phyloP scores from a whole-genome alignment of 2,113 vertebrate species.

The Pseudorectes ferrugineus region DNA sequence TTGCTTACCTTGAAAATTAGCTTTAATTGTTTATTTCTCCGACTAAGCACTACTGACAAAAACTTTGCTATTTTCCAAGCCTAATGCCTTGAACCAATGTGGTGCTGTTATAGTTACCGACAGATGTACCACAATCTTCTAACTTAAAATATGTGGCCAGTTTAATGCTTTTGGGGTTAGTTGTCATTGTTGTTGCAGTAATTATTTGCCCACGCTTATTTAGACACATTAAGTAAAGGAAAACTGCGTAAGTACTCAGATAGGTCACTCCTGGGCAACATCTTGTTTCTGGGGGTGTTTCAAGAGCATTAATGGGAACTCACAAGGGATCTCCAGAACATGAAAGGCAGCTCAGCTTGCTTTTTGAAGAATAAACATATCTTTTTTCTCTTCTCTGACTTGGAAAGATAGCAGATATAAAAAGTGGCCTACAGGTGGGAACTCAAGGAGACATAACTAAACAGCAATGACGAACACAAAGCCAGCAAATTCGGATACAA shows the following conservation, averaged over 20 bases:
- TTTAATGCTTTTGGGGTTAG: not conserved
- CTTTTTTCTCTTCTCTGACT: not conserved
- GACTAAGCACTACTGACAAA: not conserved
- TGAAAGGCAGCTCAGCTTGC: not conserved
- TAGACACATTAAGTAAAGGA: not conserved
- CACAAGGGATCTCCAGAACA: not conserved
- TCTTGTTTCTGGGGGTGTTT: not conserved
- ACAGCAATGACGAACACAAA: not conserved
- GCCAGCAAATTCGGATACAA: not conserved
- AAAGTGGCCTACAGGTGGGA: not conserved
- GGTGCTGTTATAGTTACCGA: not conserved
- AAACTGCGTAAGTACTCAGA: not conserved
- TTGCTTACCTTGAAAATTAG: not conserved
- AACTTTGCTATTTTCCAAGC: not conserved
- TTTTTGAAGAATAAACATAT: not conserved
- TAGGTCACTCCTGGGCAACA: not conserved
- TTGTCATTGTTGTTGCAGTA: not conserved
- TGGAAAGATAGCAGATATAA: not conserved
- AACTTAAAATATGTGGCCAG: not conserved
- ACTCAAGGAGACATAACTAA: not conserved
- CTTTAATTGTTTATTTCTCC: not conserved
- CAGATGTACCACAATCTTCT: not conserved
- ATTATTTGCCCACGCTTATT: not conserved
- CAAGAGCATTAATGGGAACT: not conserved
- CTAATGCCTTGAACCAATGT: not conserved